Conservation (phyloP, 2,113 vertebrate species). For the Campylomormyrus numenius region DNA sequence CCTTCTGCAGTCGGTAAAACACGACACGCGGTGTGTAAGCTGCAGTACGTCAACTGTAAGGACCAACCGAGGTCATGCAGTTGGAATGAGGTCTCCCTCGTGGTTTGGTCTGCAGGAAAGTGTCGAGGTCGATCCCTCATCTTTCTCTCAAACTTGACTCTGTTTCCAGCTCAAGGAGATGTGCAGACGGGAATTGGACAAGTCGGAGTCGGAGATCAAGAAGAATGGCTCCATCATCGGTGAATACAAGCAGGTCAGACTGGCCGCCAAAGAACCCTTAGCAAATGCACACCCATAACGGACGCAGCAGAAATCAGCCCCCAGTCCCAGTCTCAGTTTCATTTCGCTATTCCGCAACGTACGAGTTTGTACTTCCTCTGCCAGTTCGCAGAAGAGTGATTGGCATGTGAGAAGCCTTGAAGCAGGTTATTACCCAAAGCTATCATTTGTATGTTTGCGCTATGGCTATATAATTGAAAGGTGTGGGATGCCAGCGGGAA, state of each 20-base stretch:
- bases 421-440: neutral
- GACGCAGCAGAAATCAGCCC: neutral
- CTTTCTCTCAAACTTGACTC: neutral
- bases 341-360: neutral
- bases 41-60: neutral
- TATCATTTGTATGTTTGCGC: slow-evolving; percentile 8
- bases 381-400: neutral
- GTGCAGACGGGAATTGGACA: slow-evolving; percentile 92
- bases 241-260: slow-evolving; percentile 93
- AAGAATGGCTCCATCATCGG: slow-evolving; percentile 97
- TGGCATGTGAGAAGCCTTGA: neutral
- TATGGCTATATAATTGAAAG: neutral
- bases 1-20: neutral
- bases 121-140: neutral
- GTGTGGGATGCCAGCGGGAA: neutral
- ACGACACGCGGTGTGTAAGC: neutral
- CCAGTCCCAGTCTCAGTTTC: neutral
- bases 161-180: slow-evolving; percentile 87
- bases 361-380: neutral
- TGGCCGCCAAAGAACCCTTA: neutral
- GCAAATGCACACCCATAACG: neutral
- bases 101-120: neutral
- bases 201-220: slow-evolving; percentile 92
- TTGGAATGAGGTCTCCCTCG: neutral
- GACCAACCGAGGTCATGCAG: neutral